Conservation (phyloP, 2,113 vertebrate species). For the Cathartes aura region DNA sequence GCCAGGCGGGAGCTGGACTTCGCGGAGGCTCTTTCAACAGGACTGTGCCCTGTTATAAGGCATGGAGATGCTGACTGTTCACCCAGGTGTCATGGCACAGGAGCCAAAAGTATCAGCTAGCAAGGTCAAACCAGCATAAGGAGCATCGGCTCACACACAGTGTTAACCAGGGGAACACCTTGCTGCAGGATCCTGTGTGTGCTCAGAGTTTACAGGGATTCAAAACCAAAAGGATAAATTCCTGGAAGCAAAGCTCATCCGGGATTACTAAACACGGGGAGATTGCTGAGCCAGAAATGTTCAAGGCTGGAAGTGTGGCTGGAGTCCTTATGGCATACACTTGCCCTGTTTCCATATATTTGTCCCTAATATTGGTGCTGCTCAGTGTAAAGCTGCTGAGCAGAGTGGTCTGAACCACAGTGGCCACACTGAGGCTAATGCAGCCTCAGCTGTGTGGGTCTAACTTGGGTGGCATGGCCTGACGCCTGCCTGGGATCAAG, state of each 20-base stretch:
- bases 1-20: fast-evolving
- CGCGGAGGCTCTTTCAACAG: neutral
- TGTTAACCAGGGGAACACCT: neutral
- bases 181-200: neutral
- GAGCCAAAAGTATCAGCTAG: neutral
- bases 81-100: neutral
- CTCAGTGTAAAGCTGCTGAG: neutral
- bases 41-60: neutral
- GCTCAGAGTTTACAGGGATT: neutral
- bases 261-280: neutral
- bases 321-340: neutral
- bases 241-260: neutral
- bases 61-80: neutral
- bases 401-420: neutral
- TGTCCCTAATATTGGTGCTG: neutral
- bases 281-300: neutral
- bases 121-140: neutral
- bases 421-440: neutral
- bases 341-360: neutral
- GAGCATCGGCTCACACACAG: fast-evolving
- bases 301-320: neutral
- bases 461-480: neutral
- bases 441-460: neutral
- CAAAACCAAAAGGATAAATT: neutral
- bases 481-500: neutral